phyloP scores from a whole-genome alignment of 2,113 vertebrate genomes.

The Psilopogon haemacephalus region DNA sequence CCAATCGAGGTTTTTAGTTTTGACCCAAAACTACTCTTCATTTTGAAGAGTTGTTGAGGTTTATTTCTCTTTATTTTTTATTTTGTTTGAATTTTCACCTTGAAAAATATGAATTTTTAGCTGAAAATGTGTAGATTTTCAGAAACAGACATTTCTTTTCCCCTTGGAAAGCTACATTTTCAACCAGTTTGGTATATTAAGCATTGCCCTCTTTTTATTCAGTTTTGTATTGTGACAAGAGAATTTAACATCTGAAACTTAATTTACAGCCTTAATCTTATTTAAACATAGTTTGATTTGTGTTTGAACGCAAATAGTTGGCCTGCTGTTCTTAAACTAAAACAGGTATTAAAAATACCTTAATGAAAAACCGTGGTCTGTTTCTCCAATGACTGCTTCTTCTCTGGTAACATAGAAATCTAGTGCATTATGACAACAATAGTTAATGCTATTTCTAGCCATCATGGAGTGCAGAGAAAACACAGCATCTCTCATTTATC shows the following conservation, averaged over 20 bases:
- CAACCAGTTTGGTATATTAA: not conserved
- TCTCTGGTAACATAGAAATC: not conserved
- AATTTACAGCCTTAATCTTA: conserved; percentile 23
- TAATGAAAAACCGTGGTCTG: conserved; percentile 21
- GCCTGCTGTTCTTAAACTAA: conserved; percentile 2
- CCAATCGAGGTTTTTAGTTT: not conserved
- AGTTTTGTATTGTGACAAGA: not conserved
- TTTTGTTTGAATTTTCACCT: not conserved
- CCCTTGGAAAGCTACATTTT: not conserved
- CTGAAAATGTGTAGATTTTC: not conserved
- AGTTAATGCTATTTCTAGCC: not conserved
- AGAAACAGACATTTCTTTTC: no score
- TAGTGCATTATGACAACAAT: not conserved
- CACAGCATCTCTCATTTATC: not conserved
- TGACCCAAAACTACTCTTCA: not conserved
- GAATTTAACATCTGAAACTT: conserved; percentile 31
- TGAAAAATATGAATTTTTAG: not conserved
- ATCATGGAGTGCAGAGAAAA: not conserved
- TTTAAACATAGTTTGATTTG: conserved; percentile 26
- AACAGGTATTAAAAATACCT: not conserved
- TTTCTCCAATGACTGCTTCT: not conserved
- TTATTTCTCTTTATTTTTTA: no score
- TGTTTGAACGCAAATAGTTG: conserved; percentile 7
- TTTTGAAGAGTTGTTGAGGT: not conserved
- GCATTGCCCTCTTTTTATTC: not conserved